Base-by-base conservation (phyloP, 2,113 vertebrate species). In the Marcusenius ussheri region DNA sequence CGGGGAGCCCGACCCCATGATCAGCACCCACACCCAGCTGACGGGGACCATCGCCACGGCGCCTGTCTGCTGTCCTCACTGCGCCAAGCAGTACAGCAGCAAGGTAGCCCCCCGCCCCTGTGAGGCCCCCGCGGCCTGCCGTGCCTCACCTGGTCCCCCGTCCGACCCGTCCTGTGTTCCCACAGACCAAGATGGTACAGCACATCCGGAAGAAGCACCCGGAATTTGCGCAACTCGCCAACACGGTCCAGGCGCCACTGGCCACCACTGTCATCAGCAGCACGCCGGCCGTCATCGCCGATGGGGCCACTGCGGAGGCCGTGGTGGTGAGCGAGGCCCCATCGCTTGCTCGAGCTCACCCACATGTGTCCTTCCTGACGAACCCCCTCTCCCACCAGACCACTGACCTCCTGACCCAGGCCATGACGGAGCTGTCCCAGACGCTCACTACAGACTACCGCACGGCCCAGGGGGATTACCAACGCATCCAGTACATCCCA, bases 161-260 rank as follows among this genome's bases (percentile, higher is more conserved):
- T 56, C 15, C 8, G 21, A 49, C 49, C 53, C 8, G 3, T 31
- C 42, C 51, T 45, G 31, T 39, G 58, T 62, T 5, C 51, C 35
- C 88, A 39, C 90, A 99, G 98, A 99, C 98, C 0, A 99, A 99
- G 93, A 99, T 99, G 98, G 98, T 99, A 5, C 98, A 99, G 46
- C 98, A 99, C 93, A 99, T 99, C 92, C 96, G 98, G 89, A 99
- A 99, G 94, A 99, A 99, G 91, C 98, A 99, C 91, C 97, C 98
- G 0, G 98, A 99, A 92, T 97, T 96, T 24, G 97, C 98, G 15
- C 97, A 98, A 93, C 94, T 97, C 1, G 95, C 96, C 0, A 97
- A 95, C 91, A 92, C 95, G 0, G 96, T 98, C 42, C 98, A 97
- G 0, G 83, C 97, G 0, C 97, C 97, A 0, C 90, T 98, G 95